These are phyloP conservation scores for Neodontobutis hainanensis DNA, from an alignment of 2,113 vertebrate genomes.

Conservation along the genomic window DNA sequence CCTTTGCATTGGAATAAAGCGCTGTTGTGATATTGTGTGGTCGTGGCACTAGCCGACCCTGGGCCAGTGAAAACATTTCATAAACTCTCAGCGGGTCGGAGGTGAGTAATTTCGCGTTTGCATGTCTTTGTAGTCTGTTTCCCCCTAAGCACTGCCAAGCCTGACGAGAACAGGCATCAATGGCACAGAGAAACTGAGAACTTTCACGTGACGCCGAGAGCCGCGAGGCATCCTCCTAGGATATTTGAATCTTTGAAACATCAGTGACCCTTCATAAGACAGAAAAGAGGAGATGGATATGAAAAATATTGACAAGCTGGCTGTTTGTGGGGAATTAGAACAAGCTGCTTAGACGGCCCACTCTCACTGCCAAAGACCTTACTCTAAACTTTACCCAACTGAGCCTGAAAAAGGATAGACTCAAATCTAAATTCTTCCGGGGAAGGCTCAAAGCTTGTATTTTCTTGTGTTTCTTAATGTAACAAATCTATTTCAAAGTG, in stretches of 20 bases:
- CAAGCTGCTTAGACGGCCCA: constrained; percentile 57
- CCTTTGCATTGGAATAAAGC: constrained; percentile 25
- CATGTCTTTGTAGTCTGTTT: constrained; percentile 68
- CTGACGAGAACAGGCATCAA: constrained; percentile 58
- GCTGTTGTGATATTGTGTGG: constrained; percentile 37
- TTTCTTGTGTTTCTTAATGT: constrained; percentile 24
- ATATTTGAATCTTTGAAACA: constrained; percentile 63
- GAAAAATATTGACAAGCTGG: constrained; percentile 71
- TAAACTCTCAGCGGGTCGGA: constrained; percentile 55
- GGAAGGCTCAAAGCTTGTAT: constrained; percentile 6
- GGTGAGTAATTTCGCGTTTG: constrained; percentile 68
- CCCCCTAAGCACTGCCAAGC: constrained; percentile 51
- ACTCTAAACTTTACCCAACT: constrained; percentile 53
- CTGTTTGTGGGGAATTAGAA: constrained; percentile 44
- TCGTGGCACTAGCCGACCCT: constrained; percentile 49
- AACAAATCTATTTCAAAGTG: constrained; percentile 32
- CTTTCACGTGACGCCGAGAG: constrained; percentile 60
- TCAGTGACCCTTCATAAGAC: constrained; percentile 66
- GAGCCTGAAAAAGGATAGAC: constrained; percentile 42
- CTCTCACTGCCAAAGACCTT: constrained; percentile 66
- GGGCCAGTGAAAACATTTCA: constrained; percentile 53
- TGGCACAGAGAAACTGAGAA: constrained; percentile 62
- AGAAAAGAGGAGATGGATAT: constrained; percentile 48
- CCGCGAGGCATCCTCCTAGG: constrained; percentile 67
- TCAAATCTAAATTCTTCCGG: constrained; percentile 32